Evolutionary conservation across 2,888 invertebrate species (phyloP).

Genomic region (Griposia aprilina): DNA sequence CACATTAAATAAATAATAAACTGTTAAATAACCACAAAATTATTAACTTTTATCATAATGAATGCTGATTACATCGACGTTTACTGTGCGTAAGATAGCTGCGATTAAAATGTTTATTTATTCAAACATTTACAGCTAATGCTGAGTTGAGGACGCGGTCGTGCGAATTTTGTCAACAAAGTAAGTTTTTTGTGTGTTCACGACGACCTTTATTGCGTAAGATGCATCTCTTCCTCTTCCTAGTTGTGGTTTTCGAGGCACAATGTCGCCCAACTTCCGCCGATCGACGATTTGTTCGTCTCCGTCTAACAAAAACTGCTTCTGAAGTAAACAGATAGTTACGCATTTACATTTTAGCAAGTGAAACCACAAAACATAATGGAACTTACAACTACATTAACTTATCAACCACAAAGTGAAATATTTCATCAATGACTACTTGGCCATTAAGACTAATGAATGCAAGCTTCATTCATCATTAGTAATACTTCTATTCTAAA

Average conservation of each 20-base stretch:
- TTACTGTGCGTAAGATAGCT: constrained; percentile 32
- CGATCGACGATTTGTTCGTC: constrained; percentile 70
- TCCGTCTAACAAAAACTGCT: constrained; percentile 53
- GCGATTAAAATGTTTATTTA: constrained; percentile 40
- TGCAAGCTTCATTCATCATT: constrained; percentile 36
- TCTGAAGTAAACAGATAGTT: constrained; percentile 27
- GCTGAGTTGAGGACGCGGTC: constrained; percentile 63
- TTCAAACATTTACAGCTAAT: constrained; percentile 31
- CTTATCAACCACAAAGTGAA: constrained; percentile 50
- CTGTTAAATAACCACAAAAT: not conserved
- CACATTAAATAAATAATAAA: not conserved
- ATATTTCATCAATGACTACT: constrained; percentile 46
- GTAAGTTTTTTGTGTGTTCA: constrained; percentile 75
- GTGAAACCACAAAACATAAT: constrained; percentile 45
- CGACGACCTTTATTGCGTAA: constrained; percentile 83
- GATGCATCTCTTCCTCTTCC: constrained; percentile 86
- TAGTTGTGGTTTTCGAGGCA: constrained; percentile 75
- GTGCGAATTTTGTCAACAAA: constrained; percentile 76
- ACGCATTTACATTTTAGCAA: constrained; percentile 51
- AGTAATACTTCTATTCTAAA: constrained; percentile 25
- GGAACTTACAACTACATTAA: constrained; percentile 43
- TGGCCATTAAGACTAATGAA: constrained; percentile 49
- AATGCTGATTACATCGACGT: constrained; percentile 22
- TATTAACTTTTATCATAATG: constrained; percentile 5
- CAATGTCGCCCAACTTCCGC: constrained; percentile 81